phyloP scores from a whole-genome alignment of 2,113 vertebrate species.

The Amia ocellicauda region DNA sequence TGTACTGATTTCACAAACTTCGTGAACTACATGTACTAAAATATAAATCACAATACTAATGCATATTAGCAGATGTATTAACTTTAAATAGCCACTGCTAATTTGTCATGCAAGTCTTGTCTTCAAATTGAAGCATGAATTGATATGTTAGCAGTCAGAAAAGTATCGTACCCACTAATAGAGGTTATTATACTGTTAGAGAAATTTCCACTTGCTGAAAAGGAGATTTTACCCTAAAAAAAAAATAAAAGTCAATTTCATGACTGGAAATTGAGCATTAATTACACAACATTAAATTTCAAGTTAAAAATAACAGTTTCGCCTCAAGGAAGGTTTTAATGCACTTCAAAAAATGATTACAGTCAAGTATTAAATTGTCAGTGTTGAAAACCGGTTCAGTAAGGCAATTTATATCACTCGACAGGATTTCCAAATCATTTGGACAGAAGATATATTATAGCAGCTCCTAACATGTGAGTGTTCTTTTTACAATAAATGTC shows the following conservation, averaged over 20 bases:
- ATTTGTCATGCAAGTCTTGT: too few species aligned
- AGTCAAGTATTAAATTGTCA: conserved; percentile 65
- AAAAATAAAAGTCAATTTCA: conserved; percentile 44
- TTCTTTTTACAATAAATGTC: too few species aligned
- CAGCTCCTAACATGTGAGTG: too few species aligned
- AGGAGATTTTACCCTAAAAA: conserved; percentile 29
- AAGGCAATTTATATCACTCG: conserved; percentile 55
- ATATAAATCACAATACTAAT: too few species aligned
- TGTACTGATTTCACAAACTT: too few species aligned
- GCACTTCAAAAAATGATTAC: conserved; percentile 58
- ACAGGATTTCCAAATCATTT: conserved; percentile 41
- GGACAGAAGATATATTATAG: too few species aligned
- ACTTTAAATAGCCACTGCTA: too few species aligned
- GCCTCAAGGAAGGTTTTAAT: conserved; percentile 40
- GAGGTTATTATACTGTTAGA: conserved; percentile 34
- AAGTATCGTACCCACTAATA: conserved; percentile 13
- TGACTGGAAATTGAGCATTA: conserved; percentile 36
- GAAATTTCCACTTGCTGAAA: conserved; percentile 29
- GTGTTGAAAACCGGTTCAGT: conserved; percentile 44
- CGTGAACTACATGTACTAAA: too few species aligned
- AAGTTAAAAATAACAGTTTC: conserved; percentile 51
- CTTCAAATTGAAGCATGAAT: too few species aligned
- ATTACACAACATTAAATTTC: conserved; percentile 49
- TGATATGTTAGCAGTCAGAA: conserved; percentile 14
- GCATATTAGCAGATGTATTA: too few species aligned